These are phyloP conservation scores for Channallabes apus DNA, from an alignment of 2,797 vertebrate genomes.

Conservation along the genomic window DNA sequence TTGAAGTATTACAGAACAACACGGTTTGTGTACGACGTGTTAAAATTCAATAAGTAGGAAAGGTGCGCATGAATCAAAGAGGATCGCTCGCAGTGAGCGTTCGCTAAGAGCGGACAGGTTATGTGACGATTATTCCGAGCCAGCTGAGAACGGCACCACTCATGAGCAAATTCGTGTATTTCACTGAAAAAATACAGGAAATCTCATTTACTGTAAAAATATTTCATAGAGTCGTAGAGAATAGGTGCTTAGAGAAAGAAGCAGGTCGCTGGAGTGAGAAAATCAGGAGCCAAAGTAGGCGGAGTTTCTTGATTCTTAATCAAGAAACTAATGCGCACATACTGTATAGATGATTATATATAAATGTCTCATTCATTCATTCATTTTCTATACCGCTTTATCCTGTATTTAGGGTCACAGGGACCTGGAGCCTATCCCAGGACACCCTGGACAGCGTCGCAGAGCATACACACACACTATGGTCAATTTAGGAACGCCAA, in stretches of 20 bases:
- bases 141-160: not conserved
- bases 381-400: too few species aligned
- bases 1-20: slow-evolving; percentile 11
- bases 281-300: not conserved
- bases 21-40: not conserved
- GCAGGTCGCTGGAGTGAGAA: not conserved
- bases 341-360: not conserved
- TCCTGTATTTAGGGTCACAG: too few species aligned
- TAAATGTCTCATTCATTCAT: not conserved
- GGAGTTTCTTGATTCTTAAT: not conserved
- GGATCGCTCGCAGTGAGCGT: too few species aligned
- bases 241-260: not conserved
- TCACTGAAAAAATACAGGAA: not conserved
- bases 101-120: too few species aligned
- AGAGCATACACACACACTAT: too few species aligned
- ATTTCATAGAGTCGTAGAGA: not conserved
- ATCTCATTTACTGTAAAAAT: not conserved
- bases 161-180: not conserved
- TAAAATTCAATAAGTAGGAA: not conserved
- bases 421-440: too few species aligned
- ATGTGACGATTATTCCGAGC: not conserved
- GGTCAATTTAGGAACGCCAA: too few species aligned
- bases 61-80: not conserved
- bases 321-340: not conserved
- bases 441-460: too few species aligned